Evolutionary conservation across 2,113 vertebrate species (phyloP), one percentile per base, ranked within the genome.

Genomic region (Lampris incognitus): DNA sequence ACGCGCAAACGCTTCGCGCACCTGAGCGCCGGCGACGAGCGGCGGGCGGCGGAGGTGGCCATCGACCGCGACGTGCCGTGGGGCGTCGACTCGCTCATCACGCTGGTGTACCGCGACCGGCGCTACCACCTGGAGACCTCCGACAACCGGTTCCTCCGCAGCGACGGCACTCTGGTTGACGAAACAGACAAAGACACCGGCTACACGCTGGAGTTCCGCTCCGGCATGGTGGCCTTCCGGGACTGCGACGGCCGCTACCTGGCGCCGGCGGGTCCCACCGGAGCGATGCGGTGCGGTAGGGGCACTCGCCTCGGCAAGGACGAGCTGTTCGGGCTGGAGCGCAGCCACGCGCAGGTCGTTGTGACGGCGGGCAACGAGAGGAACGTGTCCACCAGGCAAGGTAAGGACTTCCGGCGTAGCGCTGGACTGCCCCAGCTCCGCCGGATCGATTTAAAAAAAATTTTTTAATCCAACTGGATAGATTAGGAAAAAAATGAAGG

Each of bases 341-440:
- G 97, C 87, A 99, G 97, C 95, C 96, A 95, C 90, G 96, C 97
- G 6, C 98, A 98, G 89, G 96, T 99, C 41, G 96, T 97, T 77
- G 94, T 98, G 61, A 94, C 95, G 9, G 97, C 97, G 1, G 95
- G 95, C 72, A 98, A 98, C 89, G 96, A 96, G 49, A 93, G 95
- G 50, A 98, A 99, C 67, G 96, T 99, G 50, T 99, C 97, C 92
- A 98, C 94, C 70, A 91, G 97, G 76, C 98, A 99, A 96, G 97
- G 98, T 98, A 69, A 81, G 86, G 62, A 54, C 50, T 9, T 2
- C 1, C 9, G 10, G 10, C 2, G 10, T 1, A 13, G 10, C 2
- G 13, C 5, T 9, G 51, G 51, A 24, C 24, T 24, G 24, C 24
- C 24, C 24, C 24, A 24, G 24, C 24, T 24, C 24, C 24, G 24